Percentiles rank a stretch among this genome's conserved stretches.
Conservation (phyloP, 1,140 invertebrate species). For the Lycorma delicatula region DNA sequence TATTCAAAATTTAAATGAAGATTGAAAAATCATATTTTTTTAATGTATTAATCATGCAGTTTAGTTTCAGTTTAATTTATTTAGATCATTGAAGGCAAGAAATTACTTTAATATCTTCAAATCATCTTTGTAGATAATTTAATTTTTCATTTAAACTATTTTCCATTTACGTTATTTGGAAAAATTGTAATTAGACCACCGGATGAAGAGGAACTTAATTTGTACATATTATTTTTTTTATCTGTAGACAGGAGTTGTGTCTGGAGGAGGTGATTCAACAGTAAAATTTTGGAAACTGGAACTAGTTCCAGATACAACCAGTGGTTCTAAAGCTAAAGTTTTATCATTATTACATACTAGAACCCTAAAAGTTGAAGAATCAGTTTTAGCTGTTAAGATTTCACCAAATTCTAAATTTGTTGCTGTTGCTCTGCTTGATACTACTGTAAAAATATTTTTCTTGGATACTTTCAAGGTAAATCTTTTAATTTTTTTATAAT, state of each 20-base stretch:
- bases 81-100: too few species aligned
- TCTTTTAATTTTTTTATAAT: neutral
- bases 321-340: constrained; percentile 51
- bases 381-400: constrained; percentile 70
- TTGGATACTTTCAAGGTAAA: constrained; percentile 82
- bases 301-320: constrained; percentile 56
- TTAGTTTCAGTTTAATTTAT: too few species aligned
- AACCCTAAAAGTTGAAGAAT: constrained; percentile 80
- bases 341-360: constrained; percentile 70
- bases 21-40: too few species aligned
- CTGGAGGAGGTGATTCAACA: constrained; percentile 79
- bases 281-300: constrained; percentile 95
- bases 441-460: constrained; percentile 94
- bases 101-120: too few species aligned
- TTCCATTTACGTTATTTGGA: too few species aligned
- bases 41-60: too few species aligned
- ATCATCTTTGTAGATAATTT: too few species aligned
- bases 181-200: too few species aligned
- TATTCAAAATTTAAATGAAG: too few species aligned
- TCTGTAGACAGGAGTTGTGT: constrained; percentile 64
- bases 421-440: constrained; percentile 83
- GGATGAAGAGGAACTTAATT: neutral
- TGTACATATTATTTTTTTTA: constrained; percentile 6
- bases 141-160: too few species aligned
- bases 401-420: constrained; percentile 82